Base-by-base conservation (phyloP, 2,113 vertebrate species). In the Bostrychus sinensis region DNA sequence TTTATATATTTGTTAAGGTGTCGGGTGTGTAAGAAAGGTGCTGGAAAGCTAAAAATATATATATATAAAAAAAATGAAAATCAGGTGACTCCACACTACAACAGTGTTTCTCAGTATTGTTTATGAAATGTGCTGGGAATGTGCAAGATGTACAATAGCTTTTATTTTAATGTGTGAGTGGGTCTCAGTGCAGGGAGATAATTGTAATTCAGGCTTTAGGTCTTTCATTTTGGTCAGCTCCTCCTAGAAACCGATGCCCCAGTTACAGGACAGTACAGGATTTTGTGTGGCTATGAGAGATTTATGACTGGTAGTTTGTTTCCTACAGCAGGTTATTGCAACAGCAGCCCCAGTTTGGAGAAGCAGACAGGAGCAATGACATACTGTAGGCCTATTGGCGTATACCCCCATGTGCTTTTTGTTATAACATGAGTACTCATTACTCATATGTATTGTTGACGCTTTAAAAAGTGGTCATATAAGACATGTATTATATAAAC, bases 171-270 rank as follows among this genome's bases (percentile, higher is more conserved):
- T 64, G 42, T 45, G 12, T 36, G 30, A 45, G 9, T n/a, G 23
- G 23, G 23, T 28, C 46, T 50, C 13, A 16, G 16, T n/a, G 23
- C 14, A 16, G 23, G 7, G 13, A 26, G 30, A 32, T n/a, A n/a
- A 32, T 32, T 7, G 8, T 12, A 60, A 55, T 80, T 75, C 38
- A 66, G 50, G 77, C 4, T 51, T 82, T 84, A 57, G 37, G 0
- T 16, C 7, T 42, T 56, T 30, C 0, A 54, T 1, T n/a, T n/a
- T 25, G 10, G 17, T 0, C 2, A 11, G 32, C 55, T 43, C 64
- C 32, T 70, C 9, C 22, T 7, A 55, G 62, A 66, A 42, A 28
- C 34, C 19, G 17, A 65, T 13, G 53, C 7, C 10, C 26, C 59
- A 71, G 76, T 66, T 63, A 39, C n/a, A n/a, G n/a, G n/a, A n/a